Percentiles rank a stretch among this genome's conserved stretches.
These are phyloP conservation scores for Euphysa ruthae DNA, from an alignment of 30 jellyfish, hydroid and myxozoan species.

Conservation along the genomic window DNA sequence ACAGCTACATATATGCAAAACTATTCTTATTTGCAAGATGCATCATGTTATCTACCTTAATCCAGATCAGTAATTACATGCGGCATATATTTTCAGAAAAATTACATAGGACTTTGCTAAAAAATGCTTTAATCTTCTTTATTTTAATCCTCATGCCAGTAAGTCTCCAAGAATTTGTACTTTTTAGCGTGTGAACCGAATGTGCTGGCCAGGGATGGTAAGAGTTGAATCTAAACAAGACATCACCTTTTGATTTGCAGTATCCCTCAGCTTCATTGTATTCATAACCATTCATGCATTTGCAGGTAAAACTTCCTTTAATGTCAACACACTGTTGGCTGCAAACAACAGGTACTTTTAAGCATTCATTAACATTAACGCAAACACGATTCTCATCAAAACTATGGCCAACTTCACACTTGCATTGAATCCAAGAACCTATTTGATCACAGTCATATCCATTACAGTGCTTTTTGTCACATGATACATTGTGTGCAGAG, in stretches of 20 bases:
- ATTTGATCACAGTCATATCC: constrained; percentile 42
- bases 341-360: constrained; percentile 46
- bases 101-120: too few relatives aligned
- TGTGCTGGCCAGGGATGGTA: not conserved
- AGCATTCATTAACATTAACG: constrained; percentile 75
- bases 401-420: constrained; percentile 52
- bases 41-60: too few relatives aligned
- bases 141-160: too few relatives aligned
- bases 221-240: too few relatives aligned
- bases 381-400: constrained; percentile 52
- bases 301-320: constrained; percentile 71
- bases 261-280: constrained; percentile 14
- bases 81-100: too few relatives aligned
- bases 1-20: too few relatives aligned
- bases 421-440: constrained; percentile 59
- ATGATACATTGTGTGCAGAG: not conserved
- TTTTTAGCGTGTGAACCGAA: not conserved
- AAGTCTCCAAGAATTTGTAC: too few relatives aligned
- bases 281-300: constrained; percentile 68
- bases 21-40: too few relatives aligned
- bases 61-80: too few relatives aligned
- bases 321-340: constrained; percentile 68
- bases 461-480: not conserved
- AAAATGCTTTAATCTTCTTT: too few relatives aligned
- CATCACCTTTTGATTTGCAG: constrained; percentile 77